phyloP scores from a whole-genome alignment of 2,888 invertebrate species.

The Aquatica leii region DNA sequence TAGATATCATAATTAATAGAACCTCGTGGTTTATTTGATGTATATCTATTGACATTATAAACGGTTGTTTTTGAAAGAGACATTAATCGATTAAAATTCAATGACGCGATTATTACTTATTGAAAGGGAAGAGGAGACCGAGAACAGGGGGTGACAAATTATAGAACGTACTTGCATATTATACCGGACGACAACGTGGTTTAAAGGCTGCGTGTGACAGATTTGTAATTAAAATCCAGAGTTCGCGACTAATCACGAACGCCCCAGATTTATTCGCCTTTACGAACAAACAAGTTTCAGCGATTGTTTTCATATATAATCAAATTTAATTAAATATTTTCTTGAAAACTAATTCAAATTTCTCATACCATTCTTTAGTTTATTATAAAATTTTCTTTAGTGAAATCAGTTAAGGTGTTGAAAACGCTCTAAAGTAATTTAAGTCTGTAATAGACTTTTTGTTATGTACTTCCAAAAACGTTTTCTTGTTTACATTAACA shows the following conservation, averaged over 20 bases:
- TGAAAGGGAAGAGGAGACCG: constrained; percentile 12
- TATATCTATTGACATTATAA: neutral
- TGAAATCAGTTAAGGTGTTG: constrained; percentile 18
- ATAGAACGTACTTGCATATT: constrained; percentile 29
- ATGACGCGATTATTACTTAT: constrained; percentile 9
- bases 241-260: constrained; percentile 51
- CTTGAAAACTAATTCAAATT: constrained; percentile 42
- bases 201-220: constrained; percentile 52
- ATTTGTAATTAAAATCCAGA: constrained; percentile 54
- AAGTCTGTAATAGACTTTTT: constrained; percentile 22
- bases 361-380: constrained; percentile 20
- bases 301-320: constrained; percentile 52
- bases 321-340: constrained; percentile 52
- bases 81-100: constrained; percentile 10
- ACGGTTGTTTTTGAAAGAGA: constrained; percentile 3
- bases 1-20: constrained; percentile 14
- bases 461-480: constrained; percentile 3
- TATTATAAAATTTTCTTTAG: constrained; percentile 27
- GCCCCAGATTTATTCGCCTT: constrained; percentile 39
- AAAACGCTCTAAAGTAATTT: constrained; percentile 21
- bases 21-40: neutral
- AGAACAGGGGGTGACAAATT: constrained; percentile 22
- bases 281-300: constrained; percentile 43
- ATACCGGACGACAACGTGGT: constrained; percentile 35
- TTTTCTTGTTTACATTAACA: constrained; percentile 12